Conservation (phyloP, 2,888 invertebrate species). For the Phorcus lineatus region DNA sequence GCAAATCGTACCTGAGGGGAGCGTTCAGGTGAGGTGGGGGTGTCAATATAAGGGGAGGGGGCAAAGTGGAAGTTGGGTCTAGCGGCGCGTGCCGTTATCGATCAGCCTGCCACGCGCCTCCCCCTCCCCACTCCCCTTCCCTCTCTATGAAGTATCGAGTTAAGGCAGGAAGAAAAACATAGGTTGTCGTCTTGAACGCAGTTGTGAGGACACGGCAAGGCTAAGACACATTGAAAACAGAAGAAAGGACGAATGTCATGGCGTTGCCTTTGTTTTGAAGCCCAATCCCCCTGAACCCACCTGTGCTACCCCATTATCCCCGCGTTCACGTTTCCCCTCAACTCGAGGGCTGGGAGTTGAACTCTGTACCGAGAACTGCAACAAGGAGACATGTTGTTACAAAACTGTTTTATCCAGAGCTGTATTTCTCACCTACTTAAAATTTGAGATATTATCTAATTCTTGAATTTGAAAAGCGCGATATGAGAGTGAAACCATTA, state of each 20-base stretch:
- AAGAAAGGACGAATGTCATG: slow-evolving; percentile 11
- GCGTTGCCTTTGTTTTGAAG: not conserved
- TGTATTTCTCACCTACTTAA: too few relatives aligned
- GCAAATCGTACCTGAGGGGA: not conserved
- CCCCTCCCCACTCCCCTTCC: not conserved
- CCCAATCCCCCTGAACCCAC: not conserved
- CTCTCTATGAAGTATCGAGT: slow-evolving; percentile 9
- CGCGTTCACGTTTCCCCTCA: too few relatives aligned
- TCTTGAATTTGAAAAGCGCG: too few relatives aligned
- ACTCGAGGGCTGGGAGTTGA: too few relatives aligned
- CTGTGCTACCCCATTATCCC: not conserved
- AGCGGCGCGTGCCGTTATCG: slow-evolving; percentile 3
- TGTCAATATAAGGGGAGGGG: not conserved
- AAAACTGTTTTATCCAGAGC: too few relatives aligned
- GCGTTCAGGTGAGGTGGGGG: not conserved
- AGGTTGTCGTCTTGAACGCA: not conserved
- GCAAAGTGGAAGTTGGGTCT: not conserved
- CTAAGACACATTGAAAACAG: slow-evolving; percentile 9
- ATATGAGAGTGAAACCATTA: too few relatives aligned
- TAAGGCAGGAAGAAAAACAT: slow-evolving; percentile 16
- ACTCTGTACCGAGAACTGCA: too few relatives aligned
- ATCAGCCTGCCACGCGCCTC: not conserved
- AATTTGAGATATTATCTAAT: too few relatives aligned
- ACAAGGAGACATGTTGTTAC: too few relatives aligned
- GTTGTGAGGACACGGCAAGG: not conserved